phyloP scores from a whole-genome alignment of 2,113 vertebrate genomes.

The Upupa epops region DNA sequence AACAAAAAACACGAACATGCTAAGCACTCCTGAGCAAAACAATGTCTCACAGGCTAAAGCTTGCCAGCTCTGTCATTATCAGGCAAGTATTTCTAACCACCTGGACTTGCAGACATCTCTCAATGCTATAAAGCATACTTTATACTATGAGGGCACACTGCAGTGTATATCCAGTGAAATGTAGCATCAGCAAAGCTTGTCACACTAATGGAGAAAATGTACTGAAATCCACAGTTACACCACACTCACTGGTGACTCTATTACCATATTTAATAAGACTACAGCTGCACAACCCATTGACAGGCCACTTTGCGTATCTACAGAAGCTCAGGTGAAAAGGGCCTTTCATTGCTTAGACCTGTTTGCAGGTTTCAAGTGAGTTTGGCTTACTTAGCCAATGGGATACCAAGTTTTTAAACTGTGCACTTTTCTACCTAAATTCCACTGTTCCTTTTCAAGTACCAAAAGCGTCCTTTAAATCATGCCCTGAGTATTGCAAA shows the following conservation, averaged over 20 bases:
- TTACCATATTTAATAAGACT: neutral
- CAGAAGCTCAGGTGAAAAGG: neutral
- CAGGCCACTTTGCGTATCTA: neutral
- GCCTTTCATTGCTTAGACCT: neutral
- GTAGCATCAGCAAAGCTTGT: neutral
- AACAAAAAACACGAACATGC: neutral
- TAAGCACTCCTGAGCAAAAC: neutral
- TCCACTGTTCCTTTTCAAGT: neutral
- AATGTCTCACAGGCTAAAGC: accelerated
- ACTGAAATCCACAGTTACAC: neutral
- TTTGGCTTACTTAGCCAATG: neutral
- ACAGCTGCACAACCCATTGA: neutral
- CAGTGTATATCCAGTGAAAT: neutral
- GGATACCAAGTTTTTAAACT: neutral
- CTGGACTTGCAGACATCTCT: neutral
- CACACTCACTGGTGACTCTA: neutral
- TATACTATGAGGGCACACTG: neutral
- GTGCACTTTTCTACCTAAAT: neutral
- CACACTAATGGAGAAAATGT: neutral
- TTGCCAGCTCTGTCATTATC: neutral
- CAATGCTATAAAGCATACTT: neutral
- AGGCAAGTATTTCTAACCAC: neutral
- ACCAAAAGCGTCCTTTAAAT: neutral
- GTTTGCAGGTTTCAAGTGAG: neutral
- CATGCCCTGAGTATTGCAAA: neutral